Conservation (phyloP, 1,140 invertebrate genomes). For the Zeugodacus cucurbitae region DNA sequence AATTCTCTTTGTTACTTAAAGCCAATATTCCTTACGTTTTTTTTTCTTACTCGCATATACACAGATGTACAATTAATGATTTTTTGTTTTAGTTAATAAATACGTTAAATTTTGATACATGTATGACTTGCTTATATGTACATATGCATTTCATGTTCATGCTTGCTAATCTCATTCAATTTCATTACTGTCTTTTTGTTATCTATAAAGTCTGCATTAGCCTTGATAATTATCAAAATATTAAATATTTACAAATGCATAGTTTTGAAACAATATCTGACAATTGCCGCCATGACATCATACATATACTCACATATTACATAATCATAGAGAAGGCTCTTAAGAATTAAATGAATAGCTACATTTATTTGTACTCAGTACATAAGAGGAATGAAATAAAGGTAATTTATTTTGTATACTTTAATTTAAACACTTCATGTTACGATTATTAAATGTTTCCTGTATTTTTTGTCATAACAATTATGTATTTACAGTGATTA, state of each 20-base stretch:
- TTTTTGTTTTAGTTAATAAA: background rate
- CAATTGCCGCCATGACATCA: background rate
- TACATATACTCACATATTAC: background rate
- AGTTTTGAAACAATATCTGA: background rate
- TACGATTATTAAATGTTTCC: background rate
- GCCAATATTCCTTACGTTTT: too few species aligned
- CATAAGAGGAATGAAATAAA: background rate
- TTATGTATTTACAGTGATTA: slow-evolving; percentile 22
- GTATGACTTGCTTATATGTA: background rate
- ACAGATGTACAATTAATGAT: background rate
- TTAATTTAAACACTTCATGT: background rate
- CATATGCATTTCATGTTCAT: background rate
- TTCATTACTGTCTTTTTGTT: background rate
- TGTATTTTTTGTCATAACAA: background rate
- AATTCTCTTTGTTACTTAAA: background rate
- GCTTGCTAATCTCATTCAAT: background rate
- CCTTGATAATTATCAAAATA: background rate
- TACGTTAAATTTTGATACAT: too few species aligned
- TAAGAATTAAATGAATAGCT: background rate
- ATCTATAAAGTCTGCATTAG: background rate
- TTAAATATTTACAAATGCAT: background rate
- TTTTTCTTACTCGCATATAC: background rate
- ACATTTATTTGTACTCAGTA: slow-evolving; percentile 2
- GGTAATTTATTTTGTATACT: background rate
- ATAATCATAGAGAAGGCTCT: background rate